phyloP scores from a whole-genome alignment of 2,797 vertebrate species.

The Rhinophrynus dorsalis region DNA sequence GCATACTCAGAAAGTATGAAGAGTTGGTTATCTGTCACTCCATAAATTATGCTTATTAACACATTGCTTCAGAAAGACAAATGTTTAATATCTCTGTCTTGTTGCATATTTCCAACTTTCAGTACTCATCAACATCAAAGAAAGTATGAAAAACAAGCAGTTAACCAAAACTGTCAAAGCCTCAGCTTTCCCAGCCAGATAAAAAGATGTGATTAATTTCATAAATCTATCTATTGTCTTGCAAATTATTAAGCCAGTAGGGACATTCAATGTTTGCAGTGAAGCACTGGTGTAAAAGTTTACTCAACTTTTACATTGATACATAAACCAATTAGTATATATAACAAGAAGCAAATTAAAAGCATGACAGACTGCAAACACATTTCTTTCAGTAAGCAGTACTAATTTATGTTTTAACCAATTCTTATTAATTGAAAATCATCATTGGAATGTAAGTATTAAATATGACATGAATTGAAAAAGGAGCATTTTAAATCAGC shows the following conservation, averaged over 20 bases:
- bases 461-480: background rate
- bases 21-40: background rate
- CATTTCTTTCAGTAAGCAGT: background rate
- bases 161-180: background rate
- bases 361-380: background rate
- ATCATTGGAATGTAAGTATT: background rate
- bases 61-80: background rate
- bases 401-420: background rate
- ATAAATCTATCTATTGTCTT: background rate
- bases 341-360: background rate
- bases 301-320: background rate
- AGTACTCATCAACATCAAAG: slow-evolving; percentile 4
- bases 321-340: background rate
- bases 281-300: background rate
- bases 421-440: background rate
- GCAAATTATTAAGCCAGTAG: background rate
- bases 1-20: background rate
- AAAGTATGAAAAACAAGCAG: background rate
- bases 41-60: slow-evolving; percentile 4
- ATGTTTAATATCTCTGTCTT: slow-evolving; percentile 1
- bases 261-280: background rate
- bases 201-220: background rate
- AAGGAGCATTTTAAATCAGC: background rate
- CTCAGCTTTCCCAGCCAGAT: background rate
- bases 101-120: slow-evolving; percentile 1